Evolutionary conservation across 2,888 invertebrate species (phyloP), one percentile per base, ranked within the genome.

Genomic region (Drosophila cognata): DNA sequence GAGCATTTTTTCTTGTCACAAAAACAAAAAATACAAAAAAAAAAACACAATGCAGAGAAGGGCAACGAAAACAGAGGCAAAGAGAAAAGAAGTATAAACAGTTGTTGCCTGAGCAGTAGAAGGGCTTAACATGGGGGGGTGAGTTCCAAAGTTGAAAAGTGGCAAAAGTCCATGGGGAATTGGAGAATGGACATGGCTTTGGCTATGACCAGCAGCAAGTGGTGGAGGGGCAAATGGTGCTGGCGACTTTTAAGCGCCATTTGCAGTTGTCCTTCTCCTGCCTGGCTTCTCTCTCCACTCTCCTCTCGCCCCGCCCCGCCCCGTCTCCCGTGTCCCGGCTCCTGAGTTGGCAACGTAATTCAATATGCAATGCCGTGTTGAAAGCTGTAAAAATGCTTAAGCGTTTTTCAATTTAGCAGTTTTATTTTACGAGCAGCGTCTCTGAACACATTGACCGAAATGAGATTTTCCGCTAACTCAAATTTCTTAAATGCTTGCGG

Each of bases 331-430:
- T 71, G 51, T 50, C 48, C 52, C 16, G 48, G 28, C 62, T 29
- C 25, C 50, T 31, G 56, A 57, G 52, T 56, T 64, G 53, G 60
- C 70, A 85, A 71, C 79, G 89, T 87, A 87, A 87, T 89, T 89
- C 89, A 88, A 87, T 87, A 85, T 89, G 88, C 87, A 79, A 74
- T 77, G 56, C 84, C 77, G 76, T 85, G 85, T 72, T 85, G 81
- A 89, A 87, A 89, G 89, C 89, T 85, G 88, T 87, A 82, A 88
- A 87, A 87, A 89, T 87, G 79, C 77, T 89, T 85, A 87, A 87
- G 88, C 87, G 87, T 89, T 89, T 87, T 89, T 81, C 87, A 87
- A 87, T 87, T 87, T 89, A 69, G 66, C 84, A 77, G 89, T 89
- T 85, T 85, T 85, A 77, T 87, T 87, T 89, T 77, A 74, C 82